Percentiles rank a stretch among this genome's conserved stretches.
These are phyloP conservation scores for Phoxinus dragarum DNA, from an alignment of 2,797 vertebrate species.

Conservation along the genomic window DNA sequence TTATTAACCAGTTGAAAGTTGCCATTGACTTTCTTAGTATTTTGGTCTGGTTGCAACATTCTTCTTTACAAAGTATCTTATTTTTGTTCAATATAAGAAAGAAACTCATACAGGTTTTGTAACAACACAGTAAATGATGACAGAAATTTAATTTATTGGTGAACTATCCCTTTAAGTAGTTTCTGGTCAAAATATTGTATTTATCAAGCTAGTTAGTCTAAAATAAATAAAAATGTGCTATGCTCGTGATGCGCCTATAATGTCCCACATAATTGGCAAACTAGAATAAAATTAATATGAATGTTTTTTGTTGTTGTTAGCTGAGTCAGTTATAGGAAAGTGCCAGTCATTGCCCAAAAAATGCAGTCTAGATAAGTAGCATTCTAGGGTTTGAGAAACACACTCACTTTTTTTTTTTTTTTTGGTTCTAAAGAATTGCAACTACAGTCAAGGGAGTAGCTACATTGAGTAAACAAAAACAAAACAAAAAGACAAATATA, in stretches of 20 bases:
- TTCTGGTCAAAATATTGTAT: neutral
- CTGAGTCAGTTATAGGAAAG: neutral
- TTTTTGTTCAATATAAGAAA: neutral
- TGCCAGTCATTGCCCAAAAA: neutral
- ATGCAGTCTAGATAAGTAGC: neutral
- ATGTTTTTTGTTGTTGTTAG: neutral
- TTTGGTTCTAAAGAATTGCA: too few species aligned
- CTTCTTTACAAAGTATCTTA: neutral
- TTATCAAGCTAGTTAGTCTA: neutral
- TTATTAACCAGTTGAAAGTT: neutral
- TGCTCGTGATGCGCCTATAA: neutral
- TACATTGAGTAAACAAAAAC: too few species aligned
- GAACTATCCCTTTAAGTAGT: neutral
- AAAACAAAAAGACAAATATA: too few species aligned
- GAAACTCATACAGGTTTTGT: neutral
- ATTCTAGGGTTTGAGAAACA: neutral
- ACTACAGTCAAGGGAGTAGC: too few species aligned
- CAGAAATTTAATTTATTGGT: neutral
- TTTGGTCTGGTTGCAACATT: neutral
- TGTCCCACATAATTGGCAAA: neutral
- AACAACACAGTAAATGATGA: neutral
- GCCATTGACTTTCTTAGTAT: too few species aligned
- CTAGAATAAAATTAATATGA: neutral
- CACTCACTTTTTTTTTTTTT: neutral
- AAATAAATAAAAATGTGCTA: neutral